phyloP scores from a whole-genome alignment of 1,140 invertebrate genomes.

The Maniola jurtina region DNA sequence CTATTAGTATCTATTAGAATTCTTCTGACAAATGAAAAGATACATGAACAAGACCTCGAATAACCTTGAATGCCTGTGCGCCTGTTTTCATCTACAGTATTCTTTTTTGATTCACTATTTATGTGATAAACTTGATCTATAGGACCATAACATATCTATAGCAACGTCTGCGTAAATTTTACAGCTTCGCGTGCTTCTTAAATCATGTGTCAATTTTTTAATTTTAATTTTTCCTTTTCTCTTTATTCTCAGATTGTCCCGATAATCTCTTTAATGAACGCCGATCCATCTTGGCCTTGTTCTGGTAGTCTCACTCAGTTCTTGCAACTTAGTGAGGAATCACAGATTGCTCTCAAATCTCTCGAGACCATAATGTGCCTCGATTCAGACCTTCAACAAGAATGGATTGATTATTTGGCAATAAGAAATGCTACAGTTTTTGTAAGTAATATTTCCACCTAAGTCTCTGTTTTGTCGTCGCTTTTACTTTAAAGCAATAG shows the following conservation, averaged over 20 bases:
- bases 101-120: too few species aligned
- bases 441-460: conserved; percentile 46
- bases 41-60: too few species aligned
- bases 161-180: too few species aligned
- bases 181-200: too few species aligned
- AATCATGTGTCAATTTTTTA: not conserved
- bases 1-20: too few species aligned
- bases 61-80: too few species aligned
- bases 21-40: too few species aligned
- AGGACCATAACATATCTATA: too few species aligned
- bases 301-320: conserved; percentile 44
- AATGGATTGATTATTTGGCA: conserved; percentile 59
- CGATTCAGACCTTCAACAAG: conserved; percentile 41
- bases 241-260: conserved; percentile 49
- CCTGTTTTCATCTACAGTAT: too few species aligned
- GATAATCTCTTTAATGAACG: conserved; percentile 56
- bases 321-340: conserved; percentile 36
- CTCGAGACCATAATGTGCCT: conserved; percentile 59
- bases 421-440: conserved; percentile 40
- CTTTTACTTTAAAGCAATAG: too few species aligned
- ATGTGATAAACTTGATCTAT: too few species aligned
- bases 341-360: conserved; percentile 41
- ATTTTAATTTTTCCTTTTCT: not conserved
- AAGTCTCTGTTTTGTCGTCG: too few species aligned
- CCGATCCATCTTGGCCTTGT: conserved; percentile 64